Evolutionary conservation across 2,113 vertebrate genomes (phyloP).

Genomic region (Neodontobutis hainanensis): DNA sequence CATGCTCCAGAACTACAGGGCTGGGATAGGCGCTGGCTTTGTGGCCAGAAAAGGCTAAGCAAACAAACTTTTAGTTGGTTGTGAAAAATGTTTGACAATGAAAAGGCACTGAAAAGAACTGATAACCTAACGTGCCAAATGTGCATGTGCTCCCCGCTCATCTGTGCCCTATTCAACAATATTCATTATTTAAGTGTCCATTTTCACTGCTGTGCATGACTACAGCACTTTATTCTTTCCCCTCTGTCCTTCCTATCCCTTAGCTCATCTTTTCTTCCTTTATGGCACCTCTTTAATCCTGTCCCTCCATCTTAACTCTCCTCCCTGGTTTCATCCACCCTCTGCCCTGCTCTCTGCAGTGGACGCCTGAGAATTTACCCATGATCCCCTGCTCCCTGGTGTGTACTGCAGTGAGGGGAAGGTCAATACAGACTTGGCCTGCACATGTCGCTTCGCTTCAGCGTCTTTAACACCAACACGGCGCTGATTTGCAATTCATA

Average conservation of each 20-base stretch:
- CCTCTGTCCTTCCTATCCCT: not conserved
- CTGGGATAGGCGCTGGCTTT: too few species aligned
- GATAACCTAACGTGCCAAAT: not conserved
- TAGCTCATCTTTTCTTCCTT: not conserved
- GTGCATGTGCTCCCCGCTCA: not conserved
- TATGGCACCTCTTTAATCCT: too few species aligned
- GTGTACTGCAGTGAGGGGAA: constrained; percentile 13
- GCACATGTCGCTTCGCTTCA: constrained; percentile 22
- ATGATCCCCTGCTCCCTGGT: constrained; percentile 18
- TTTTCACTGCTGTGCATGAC: not conserved
- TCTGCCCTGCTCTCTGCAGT: constrained; percentile 10
- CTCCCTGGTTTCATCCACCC: not conserved
- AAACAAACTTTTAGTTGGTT: too few species aligned
- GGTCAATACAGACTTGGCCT: constrained; percentile 9
- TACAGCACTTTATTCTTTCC: not conserved
- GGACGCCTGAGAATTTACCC: constrained; percentile 10
- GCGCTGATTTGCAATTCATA: constrained; percentile 38
- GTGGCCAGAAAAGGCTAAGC: too few species aligned
- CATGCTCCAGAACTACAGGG: too few species aligned
- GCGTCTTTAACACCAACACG: constrained; percentile 14
- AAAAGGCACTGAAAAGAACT: not conserved
- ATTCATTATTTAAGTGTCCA: not conserved
- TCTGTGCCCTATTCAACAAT: not conserved
- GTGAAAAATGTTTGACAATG: too few species aligned
- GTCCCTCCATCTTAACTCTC: not conserved